Evolutionary conservation across 1,140 invertebrate genomes (phyloP).

Genomic region (Stegodyphus mimosarum): DNA sequence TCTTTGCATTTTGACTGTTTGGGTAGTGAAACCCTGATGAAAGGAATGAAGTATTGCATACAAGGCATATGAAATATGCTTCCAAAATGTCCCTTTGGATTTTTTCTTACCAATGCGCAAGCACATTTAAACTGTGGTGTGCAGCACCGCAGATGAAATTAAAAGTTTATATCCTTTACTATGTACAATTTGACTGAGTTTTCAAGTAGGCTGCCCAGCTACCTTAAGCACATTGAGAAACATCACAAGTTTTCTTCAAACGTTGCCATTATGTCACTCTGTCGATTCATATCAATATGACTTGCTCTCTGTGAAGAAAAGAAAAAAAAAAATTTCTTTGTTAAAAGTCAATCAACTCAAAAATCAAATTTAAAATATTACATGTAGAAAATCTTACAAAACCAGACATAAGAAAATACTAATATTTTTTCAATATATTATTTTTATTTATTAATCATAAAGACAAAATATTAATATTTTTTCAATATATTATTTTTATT

Average conservation of each 20-base stretch:
- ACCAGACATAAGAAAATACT: too few species aligned
- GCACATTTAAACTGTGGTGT: slow-evolving; percentile 20
- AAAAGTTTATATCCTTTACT: neutral
- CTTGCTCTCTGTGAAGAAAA: slow-evolving; percentile 86
- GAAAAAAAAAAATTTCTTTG: too few species aligned
- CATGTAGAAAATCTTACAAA: too few species aligned
- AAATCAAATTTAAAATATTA: too few species aligned
- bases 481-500: too few species aligned
- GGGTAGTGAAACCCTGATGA: slow-evolving; percentile 22
- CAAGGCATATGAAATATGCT: slow-evolving; percentile 50
- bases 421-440: too few species aligned
- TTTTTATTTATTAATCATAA: too few species aligned
- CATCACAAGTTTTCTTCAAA: slow-evolving; percentile 91
- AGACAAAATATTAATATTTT: too few species aligned
- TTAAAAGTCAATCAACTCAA: too few species aligned
- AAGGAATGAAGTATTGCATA: slow-evolving; percentile 46
- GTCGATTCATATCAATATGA: slow-evolving; percentile 97
- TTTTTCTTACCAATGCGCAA: neutral
- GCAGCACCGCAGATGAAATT: neutral
- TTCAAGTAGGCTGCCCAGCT: neutral
- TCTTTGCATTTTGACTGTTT: slow-evolving; percentile 18
- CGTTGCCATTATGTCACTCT: slow-evolving; percentile 96
- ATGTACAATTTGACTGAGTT: neutral
- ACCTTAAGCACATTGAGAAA: slow-evolving; percentile 15
- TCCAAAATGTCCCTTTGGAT: slow-evolving; percentile 1